Evolutionary conservation across 2,113 vertebrate genomes (phyloP), one percentile per base, ranked within the genome.

Genomic region (Dolichallabes microphthalmus): DNA sequence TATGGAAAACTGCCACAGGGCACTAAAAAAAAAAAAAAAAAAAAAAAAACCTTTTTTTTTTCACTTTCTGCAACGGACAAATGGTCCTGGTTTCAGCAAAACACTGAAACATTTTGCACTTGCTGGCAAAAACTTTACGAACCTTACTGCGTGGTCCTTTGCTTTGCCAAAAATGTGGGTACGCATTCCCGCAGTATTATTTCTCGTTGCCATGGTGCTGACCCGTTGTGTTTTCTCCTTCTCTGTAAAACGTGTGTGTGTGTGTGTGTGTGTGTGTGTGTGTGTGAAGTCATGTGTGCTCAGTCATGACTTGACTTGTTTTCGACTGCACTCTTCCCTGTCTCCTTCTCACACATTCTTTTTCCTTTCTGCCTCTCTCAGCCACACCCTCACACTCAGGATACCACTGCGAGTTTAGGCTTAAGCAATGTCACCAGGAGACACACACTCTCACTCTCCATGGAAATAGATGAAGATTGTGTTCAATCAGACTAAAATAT

Each of bases 171-270:
- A 78, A 73, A 82, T 83, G 75, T 81, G 87, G 69, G 76, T 81
- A 45, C 61, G 83, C 61, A 83, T 86, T 88, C 81, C 79, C 80
- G 50, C 82, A 83, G 87, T 75, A 86, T 76, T 88, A 85, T 88
- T 88, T 80, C 81, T 83, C 80, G 76, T 88, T 86, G 76, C 87
- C 60, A 88, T 88, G 82, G 80, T 22, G 30, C 53, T 76, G 55
- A 85, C 76, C 74, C 60, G 39, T 71, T 61, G 71, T 85, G 74
- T 82, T 88, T 88, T 68, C 82, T 85, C 74, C 50, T 61, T 85
- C 74, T 80, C 45, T 27, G 35, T 61, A 57, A 45, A 52, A 57
- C 25, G 32, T 86, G 17, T 35, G 57, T 80, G 58, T 63, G 60
- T 66, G 75, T 68, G 45, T 68, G 63, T 82, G 85, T 86, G 64